Base-by-base conservation (phyloP, 2,888 invertebrate species). In the Venusia cambrica region DNA sequence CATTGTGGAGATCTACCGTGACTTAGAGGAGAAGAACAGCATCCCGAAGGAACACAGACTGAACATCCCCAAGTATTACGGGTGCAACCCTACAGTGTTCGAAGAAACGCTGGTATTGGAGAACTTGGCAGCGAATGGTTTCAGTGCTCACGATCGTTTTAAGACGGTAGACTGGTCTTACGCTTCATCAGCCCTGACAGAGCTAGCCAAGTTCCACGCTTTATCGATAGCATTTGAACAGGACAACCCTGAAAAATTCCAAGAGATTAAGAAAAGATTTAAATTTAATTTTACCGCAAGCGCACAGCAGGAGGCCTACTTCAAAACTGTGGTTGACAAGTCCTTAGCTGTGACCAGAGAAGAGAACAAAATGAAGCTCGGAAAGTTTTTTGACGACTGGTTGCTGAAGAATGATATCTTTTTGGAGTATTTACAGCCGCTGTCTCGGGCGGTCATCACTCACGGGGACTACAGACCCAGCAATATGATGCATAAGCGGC, bases 141-240 rank as follows among this genome's bases (percentile, higher is more conserved):
- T 62, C 29, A 43, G 27, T 1, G 31, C 59, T 0, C 70, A 61
- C 12, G 61, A 77, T 15, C 62, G 78, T 32, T 56, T 72, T 5
- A 54, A 62, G 7, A 47, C 66, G 0, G 51, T 84, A 6, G 63
- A 72, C 26, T 77, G 75, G 73, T 59, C 63, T 1, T 76, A 78
- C 25, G 73, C 74, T 0, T 44, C 55, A 0, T 42, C 61, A 0
- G 64, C 71, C 0, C 50, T 77, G 1, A 56, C 54, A 2, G 60
- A 60, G 9, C 48, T 85, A 10, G 81, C 77, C 0, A 76, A 75
- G 37, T 62, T 79, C 35, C 87, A 87, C 44, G 84, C 84, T 0
- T 38, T 83, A 0, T 79, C 83, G 0, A 59, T 73, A 7, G 73
- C 69, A 0, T 55, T 52, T 27, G 29, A 33, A 2, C 25, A 54